A percentile compares a stretch with the other conserved stretches of the same genome.
phyloP scores from a whole-genome alignment of 2,888 invertebrate species.

The Tiphia femorata region DNA sequence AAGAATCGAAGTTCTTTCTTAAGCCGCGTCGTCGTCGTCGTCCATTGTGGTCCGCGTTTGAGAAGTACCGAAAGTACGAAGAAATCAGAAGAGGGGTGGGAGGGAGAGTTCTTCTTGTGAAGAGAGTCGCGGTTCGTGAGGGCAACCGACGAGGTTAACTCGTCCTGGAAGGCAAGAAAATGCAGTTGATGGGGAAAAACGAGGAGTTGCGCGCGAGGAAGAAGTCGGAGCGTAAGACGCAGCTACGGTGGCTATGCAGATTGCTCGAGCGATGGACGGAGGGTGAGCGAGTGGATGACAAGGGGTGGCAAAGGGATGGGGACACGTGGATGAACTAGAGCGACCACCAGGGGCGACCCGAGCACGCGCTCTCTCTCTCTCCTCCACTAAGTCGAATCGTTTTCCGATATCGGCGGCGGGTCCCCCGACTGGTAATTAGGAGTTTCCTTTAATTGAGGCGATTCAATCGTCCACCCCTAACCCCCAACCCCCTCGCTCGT shows the following conservation, averaged over 20 bases:
- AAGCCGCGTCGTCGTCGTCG: too few species aligned
- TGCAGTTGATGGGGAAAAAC: too few species aligned
- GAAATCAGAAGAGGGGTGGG: too few species aligned
- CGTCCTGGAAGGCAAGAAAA: too few species aligned
- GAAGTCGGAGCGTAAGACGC: constrained; percentile 18
- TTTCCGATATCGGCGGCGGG: constrained; percentile 56
- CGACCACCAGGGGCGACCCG: constrained; percentile 24
- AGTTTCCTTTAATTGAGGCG: constrained; percentile 59
- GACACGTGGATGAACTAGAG: constrained; percentile 6
- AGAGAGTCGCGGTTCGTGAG: too few species aligned
- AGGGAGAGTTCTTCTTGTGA: too few species aligned
- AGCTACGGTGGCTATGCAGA: constrained; percentile 24
- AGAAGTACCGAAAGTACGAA: too few species aligned
- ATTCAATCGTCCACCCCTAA: constrained; percentile 54
- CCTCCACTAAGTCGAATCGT: constrained; percentile 60
- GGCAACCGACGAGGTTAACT: too few species aligned
- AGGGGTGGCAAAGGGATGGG: not conserved
- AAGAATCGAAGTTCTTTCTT: too few species aligned
- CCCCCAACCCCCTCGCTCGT: too few species aligned
- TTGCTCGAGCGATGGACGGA: constrained; percentile 6
- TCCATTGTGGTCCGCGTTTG: too few species aligned
- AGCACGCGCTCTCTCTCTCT: too few species aligned
- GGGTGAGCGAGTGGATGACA: not conserved
- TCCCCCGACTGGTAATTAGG: constrained; percentile 57
- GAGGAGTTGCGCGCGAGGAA: constrained; percentile 22